Evolutionary conservation across 2,797 vertebrate genomes (phyloP), one percentile per base, ranked within the genome.

Genomic region (Acanthurus leucopareius): DNA sequence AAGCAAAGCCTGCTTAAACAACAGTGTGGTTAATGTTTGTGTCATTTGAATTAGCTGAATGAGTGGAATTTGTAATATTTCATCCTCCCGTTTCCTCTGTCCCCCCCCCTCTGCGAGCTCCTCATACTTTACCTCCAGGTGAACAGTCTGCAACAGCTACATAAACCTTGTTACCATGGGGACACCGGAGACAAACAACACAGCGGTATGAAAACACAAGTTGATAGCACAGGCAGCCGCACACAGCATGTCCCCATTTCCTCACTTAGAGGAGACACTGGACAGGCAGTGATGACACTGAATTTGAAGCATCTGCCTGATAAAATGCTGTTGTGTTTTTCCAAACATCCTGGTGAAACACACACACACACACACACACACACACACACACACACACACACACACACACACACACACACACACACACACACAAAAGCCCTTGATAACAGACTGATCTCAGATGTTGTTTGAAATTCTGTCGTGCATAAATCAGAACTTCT

Each of bases 111-210:
- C 32, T 60, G 13, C 16, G 17, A 7, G 61, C n/a, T 63, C 40
- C 5, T 32, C n/a, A 72, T 65, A 65, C 44, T 15, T 70, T 51
- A 60, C 20, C 53, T 83, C 7, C 16, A 38, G 38, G 44, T 64
- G 53, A 72, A 60, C 51, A 19, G 44, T 69, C 63, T 52, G 66
- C 17, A 54, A 56, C 6, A 32, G n/a, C 25, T 28, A 25, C n/a
- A 62, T 54, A 68, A 40, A 68, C 32, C n/a, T 35, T 56, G 76
- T 76, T 61, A 28, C 82, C 80, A 83, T 75, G 59, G 81, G 52
- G 51, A 86, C 58, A 20, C 10, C 53, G 48, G 42, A 2, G 2
- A 70, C 68, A 77, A 86, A 84, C 76, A 75, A 82, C 73, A 65
- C 64, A 47, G 28, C 19, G 19, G 40, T 17, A 25, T 67, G 40